Conservation (phyloP, 2,113 vertebrate species). For the Amia ocellicauda region DNA sequence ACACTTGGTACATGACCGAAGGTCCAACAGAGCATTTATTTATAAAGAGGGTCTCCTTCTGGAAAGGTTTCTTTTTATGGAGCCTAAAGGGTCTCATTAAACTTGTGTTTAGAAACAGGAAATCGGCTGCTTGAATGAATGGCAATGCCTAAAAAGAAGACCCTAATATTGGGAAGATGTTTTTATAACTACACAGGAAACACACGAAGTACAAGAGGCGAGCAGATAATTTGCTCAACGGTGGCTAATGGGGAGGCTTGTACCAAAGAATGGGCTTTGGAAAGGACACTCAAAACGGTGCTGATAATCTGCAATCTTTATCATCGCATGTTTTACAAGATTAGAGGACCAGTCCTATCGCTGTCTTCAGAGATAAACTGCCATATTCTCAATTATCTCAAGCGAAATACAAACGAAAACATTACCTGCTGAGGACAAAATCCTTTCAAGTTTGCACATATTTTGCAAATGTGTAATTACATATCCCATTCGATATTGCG, state of each 20-base stretch:
- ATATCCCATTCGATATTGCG: too few species aligned
- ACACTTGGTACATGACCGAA: constrained; percentile 20
- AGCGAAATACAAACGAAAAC: too few species aligned
- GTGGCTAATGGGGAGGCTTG: constrained; percentile 10
- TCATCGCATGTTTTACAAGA: neutral
- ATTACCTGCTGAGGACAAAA: too few species aligned
- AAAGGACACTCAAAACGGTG: neutral
- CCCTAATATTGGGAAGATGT: neutral
- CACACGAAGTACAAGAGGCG: neutral
- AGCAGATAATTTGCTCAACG: neutral
- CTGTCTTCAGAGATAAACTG: too few species aligned
- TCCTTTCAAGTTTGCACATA: too few species aligned
- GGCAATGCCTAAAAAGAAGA: neutral
- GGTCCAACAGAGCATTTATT: neutral
- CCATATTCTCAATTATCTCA: too few species aligned
- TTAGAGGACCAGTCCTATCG: too few species aligned
- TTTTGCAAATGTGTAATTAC: too few species aligned
- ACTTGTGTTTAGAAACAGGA: constrained; percentile 1
- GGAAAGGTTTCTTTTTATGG: constrained; percentile 10
- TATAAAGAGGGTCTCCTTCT: constrained; percentile 14
- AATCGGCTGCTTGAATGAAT: constrained; percentile 4
- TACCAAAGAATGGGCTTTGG: neutral
- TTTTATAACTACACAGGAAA: neutral
- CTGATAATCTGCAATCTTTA: neutral
- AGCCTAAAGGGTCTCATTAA: neutral